Base-by-base conservation (phyloP, 2,888 invertebrate species). In the Harpagoxenus sublaevis region DNA sequence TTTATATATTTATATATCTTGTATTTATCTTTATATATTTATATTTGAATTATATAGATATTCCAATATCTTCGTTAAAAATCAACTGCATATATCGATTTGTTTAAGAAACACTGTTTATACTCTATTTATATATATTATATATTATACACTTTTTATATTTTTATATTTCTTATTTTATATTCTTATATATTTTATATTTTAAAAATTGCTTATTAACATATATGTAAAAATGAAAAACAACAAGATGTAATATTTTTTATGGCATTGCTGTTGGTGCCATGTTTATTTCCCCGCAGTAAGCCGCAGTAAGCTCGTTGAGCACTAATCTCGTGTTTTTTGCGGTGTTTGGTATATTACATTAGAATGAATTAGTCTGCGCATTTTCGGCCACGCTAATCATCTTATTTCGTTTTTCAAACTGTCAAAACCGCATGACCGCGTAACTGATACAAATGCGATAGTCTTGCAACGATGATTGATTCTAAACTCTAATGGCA, bases 401-500 rank as follows among this genome's bases (percentile, higher is more conserved):
- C 48, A 23, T 51, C 28, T 71, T 28, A 71, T 71, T 48, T 51
- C 8, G 18, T 60, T 71, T 71, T 71, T 71, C 60, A 39, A 68
- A 45, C n/a, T 55, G 15, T 55, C 68, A n/a, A 71, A 65, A 71
- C 31, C 57, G 31, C 23, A 12, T 23, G 18, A 28, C 2, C 35
- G 15, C 51, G n/a, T 45, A 45, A n/a, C 45, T 23, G 45, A 18
- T 55, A 60, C 48, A 45, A 71, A 78, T 55, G 77, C 77, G 66
- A 62, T 60, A n/a, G 60, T 60, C 71, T 71, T 81, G 79, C 23
- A 48, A 62, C 60, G 18, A 48, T 79, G 48, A 81, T 62, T 60
- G 60, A 81, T 81, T 71, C 71, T 71, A n/a, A 60, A 81, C 60
- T 62, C 60, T 81, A 81, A 81, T 81, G 28, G 48, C 60, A 62